Base-by-base conservation (phyloP, 92 coral and sea anemone genomes). In the Anthopleura xanthogrammica region DNA sequence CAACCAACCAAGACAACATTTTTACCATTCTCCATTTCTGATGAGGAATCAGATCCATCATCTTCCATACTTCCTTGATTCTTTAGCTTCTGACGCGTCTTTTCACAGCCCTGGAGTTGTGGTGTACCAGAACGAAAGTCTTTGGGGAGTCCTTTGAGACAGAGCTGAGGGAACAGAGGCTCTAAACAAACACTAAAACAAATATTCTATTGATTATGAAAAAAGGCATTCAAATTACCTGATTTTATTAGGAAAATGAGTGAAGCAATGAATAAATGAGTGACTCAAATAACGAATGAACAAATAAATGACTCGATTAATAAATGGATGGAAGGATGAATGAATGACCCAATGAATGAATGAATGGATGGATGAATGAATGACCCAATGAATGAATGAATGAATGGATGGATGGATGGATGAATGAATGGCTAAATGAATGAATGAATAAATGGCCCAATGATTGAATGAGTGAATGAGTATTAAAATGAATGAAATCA, bases 111-210 rank as follows among this genome's bases (percentile, higher is more conserved):
- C 66, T 78, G 83, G 12, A 93, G 77, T 50, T 79, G 91, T 52
- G 98, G 97, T 20, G 95, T 90, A 58, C 95, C 98, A 76, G 98
- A 94, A n/a, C 93, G 86, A 56, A 92, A 90, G 86, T 94, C 92
- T 76, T 92, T 94, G 39, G 96, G 94, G 3, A 89, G 87, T 52
- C 95, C 98, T 81, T 95, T 95, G 22, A 94, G 89, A 77, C 98
- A 95, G 14, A 95, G 93, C 83, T 95, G 98, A 5, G 98, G 98
- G 70, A 95, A 95, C 52, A 91, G 83, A 40, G 98, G 98, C 77
- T 95, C 98, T n/a, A 95, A 83, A 43, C 95, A 87, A n/a, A 95
- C 88, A 46, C 98, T 95, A 83, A 41, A 81, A 52, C 55, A 72
- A 52, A 20, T 11, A 16, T 5, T 0, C 5, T 46, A 46, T 2